Percentiles rank a stretch among this genome's conserved stretches.
phyloP scores from a whole-genome alignment of 2,797 vertebrate species.

The Graptemys geographica region DNA sequence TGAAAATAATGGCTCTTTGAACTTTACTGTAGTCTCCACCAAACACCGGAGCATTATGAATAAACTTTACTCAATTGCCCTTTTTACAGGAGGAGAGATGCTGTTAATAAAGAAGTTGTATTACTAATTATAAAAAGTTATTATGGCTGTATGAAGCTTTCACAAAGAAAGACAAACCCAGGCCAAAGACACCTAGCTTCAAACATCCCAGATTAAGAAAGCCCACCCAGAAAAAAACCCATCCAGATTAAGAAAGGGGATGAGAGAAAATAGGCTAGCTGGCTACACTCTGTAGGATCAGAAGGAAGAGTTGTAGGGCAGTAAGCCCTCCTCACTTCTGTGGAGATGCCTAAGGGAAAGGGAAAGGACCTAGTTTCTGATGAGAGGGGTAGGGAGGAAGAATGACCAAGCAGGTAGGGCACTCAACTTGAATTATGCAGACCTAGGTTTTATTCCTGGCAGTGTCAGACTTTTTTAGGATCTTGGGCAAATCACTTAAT shows the following conservation, averaged over 20 bases:
- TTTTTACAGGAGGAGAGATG: background rate
- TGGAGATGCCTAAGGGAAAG: background rate
- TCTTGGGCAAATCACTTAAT: background rate
- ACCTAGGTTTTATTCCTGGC: background rate
- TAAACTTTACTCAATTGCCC: background rate
- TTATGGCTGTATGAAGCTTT: background rate
- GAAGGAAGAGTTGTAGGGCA: background rate
- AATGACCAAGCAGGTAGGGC: background rate
- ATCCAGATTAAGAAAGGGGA: background rate
- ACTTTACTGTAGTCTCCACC: background rate
- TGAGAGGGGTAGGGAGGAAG: background rate
- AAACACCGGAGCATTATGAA: background rate
- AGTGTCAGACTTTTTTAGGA: background rate
- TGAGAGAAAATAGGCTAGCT: fast-evolving
- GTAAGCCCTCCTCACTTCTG: background rate
- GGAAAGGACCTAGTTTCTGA: background rate
- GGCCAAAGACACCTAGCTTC: background rate
- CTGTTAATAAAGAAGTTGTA: background rate
- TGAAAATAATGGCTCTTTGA: slow-evolving; percentile 39
- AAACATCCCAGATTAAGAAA: background rate
- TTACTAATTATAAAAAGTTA: background rate
- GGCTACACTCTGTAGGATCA: fast-evolving
- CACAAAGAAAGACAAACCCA: background rate
- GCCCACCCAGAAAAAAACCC: background rate
- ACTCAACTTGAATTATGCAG: fast-evolving